Evolutionary conservation across 2,797 vertebrate species (phyloP).

Genomic region (Tangara arthus): DNA sequence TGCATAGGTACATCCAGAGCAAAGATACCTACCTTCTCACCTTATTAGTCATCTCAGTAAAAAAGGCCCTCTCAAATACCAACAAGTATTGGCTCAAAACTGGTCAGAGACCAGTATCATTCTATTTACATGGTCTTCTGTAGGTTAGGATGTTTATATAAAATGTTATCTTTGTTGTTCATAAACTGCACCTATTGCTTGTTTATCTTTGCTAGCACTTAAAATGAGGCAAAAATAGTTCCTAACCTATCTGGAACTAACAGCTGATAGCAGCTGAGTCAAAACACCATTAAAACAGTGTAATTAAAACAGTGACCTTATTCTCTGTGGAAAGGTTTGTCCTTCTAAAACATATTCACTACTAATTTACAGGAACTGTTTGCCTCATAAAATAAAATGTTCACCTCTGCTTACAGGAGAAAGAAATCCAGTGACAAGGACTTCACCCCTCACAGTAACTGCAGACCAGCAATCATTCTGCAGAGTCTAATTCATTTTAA

Average conservation of each 20-base stretch:
- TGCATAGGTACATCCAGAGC: background rate
- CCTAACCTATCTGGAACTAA: background rate
- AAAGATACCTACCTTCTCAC: background rate
- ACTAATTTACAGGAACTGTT: background rate
- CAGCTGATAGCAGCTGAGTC: background rate
- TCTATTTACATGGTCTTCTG: background rate
- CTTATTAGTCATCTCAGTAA: background rate
- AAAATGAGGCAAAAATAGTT: background rate
- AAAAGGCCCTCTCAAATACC: background rate
- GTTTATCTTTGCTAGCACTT: background rate
- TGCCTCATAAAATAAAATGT: background rate
- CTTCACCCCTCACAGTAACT: background rate
- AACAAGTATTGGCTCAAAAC: background rate
- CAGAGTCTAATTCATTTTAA: background rate
- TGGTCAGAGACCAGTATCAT: background rate
- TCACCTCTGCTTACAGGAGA: background rate
- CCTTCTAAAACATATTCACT: background rate
- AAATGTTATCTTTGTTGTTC: background rate
- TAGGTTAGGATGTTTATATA: background rate
- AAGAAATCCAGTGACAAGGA: background rate
- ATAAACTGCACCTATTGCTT: background rate
- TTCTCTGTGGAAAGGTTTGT: background rate
- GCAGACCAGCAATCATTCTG: background rate
- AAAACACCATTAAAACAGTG: slow-evolving; percentile 2
- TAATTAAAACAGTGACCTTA: slow-evolving; percentile 26